Percentiles rank a stretch among this genome's conserved stretches.
Conservation (phyloP, 2,888 invertebrate genomes). For the Lithophane socia region DNA sequence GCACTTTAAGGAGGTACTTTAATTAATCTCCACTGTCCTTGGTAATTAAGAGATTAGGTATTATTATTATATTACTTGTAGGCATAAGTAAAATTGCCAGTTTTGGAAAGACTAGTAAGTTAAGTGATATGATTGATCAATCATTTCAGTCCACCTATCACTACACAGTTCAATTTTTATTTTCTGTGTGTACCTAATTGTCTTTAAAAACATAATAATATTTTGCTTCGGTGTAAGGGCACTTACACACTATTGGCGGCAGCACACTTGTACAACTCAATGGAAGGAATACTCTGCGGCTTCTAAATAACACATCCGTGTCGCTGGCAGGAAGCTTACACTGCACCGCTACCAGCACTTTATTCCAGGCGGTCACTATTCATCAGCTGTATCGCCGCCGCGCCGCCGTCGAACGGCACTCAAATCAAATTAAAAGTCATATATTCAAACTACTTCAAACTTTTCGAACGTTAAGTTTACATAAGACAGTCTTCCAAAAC, state of each 20-base stretch:
- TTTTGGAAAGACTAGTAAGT: not conserved
- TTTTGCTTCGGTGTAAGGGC: not conserved
- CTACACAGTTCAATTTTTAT: not conserved
- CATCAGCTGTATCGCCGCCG: not conserved
- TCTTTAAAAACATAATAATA: not conserved
- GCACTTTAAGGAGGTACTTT: not conserved
- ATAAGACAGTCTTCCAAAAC: no score
- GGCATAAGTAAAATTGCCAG: not conserved
- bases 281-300: not conserved
- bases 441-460: no score
- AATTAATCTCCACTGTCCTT: not conserved
- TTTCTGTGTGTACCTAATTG: not conserved
- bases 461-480: no score
- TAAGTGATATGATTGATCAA: not conserved
- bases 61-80: not conserved
- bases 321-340: not conserved
- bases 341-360: not conserved
- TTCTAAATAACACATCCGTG: not conserved
- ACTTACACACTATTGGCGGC: not conserved
- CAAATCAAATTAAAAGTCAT: no score
- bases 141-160: not conserved
- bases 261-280: not conserved
- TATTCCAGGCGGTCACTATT: not conserved
- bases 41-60: constrained; percentile 3
- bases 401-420: not conserved